Evolutionary conservation across 2,113 vertebrate genomes (phyloP).

Genomic region (Tautogolabrus adspersus): DNA sequence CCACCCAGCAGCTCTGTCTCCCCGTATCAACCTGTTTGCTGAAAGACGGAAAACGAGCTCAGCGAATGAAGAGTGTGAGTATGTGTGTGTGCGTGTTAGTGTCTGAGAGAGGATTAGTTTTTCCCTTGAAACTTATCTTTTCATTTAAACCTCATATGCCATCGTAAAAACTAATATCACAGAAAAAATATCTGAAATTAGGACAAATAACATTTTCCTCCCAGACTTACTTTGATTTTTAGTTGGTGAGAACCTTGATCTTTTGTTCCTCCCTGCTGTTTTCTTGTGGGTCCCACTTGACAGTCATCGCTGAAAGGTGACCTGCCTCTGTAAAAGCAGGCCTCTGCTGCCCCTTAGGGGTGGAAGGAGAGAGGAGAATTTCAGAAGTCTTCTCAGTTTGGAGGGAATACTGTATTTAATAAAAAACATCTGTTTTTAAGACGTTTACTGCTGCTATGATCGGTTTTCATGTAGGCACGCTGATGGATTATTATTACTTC

Average conservation of each 20-base stretch:
- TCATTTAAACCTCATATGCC: slow-evolving; percentile 17
- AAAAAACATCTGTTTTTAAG: background rate
- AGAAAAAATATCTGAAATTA: background rate
- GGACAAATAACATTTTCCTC: background rate
- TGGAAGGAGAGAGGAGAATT: slow-evolving; percentile 10
- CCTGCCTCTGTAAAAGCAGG: slow-evolving; percentile 58
- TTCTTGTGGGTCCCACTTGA: slow-evolving; percentile 28
- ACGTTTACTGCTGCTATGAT: background rate
- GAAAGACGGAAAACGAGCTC: slow-evolving; percentile 63
- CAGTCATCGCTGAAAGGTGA: slow-evolving; percentile 40
- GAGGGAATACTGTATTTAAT: background rate
- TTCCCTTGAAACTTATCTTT: slow-evolving; percentile 22
- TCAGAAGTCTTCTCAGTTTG: background rate
- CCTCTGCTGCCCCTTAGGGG: slow-evolving; percentile 84
- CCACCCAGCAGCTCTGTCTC: slow-evolving; percentile 69
- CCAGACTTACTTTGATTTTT: slow-evolving; percentile 26
- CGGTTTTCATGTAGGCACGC: slow-evolving; percentile 5
- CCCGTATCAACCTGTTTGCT: slow-evolving; percentile 71
- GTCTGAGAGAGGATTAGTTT: slow-evolving; percentile 19
- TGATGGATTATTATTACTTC: slow-evolving; percentile 17
- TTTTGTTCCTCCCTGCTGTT: slow-evolving; percentile 40
- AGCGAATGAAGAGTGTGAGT: slow-evolving; percentile 15
- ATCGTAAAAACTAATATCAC: background rate
- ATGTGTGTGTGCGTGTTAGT: slow-evolving; percentile 9
- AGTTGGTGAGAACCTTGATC: slow-evolving; percentile 47